Base-by-base conservation (phyloP, 2,797 vertebrate genomes). In the Sitta carolinensis region DNA sequence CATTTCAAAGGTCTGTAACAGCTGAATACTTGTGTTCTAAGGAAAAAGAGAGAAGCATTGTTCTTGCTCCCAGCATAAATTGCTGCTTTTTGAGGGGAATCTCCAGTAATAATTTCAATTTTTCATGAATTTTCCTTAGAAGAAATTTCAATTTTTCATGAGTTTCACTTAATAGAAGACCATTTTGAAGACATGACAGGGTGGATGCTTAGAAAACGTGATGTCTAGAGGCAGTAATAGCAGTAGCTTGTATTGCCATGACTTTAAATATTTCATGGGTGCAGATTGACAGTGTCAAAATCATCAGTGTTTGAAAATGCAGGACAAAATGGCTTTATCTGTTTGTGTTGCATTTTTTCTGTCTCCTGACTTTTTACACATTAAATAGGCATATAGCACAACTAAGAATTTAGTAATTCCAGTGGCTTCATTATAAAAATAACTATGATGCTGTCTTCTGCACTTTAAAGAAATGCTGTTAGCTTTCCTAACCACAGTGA, bases 211-310 rank as follows among this genome's bases (percentile, higher is more conserved):
- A 94, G 73, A 70, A 92, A 70, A 54, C 27, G 34, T 62, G 18
- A 34, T 72, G 51, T 90, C 79, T 67, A 86, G 85, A 90, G 80
- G n/a, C 69, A 94, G 38, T 94, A 93, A 92, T 57, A 88, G 68
- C 55, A 85, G 10, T 84, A 75, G 42, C 36, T 89, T 48, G 30
- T 55, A 43, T 79, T 40, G 89, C 77, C 78, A 25, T 87, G 80
- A 75, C 84, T 94, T 92, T 94, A 51, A 90, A 64, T 72, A 70
- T 94, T 91, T 85, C 69, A 62, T 27, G 67, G 93, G 16, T 64
- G 55, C 68, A 93, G 79, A 64, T 32, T 93, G 82, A 81, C 64
- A 92, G 13, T 63, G 66, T 84, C 61, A 73, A 92, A 97, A 55
- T 66, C 54, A 55, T 66, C 54, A 82, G 7, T 45, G 43, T 45